Evolutionary conservation across 2,113 vertebrate genomes (phyloP).

Genomic region (Benitochromis conjunctus): DNA sequence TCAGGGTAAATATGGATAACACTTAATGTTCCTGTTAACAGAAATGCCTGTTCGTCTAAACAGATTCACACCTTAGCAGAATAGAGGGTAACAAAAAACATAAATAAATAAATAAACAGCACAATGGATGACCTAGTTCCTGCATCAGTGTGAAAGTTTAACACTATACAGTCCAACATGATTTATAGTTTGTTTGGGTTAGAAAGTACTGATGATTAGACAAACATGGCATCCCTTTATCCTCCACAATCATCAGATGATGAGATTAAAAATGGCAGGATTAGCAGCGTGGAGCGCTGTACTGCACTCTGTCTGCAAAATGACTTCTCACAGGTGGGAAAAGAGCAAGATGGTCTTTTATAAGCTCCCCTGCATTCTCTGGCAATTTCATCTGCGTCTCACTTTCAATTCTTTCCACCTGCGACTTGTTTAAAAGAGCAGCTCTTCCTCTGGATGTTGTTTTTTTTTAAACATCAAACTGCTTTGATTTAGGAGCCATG

Average conservation of each 20-base stretch:
- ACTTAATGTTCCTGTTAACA: neutral
- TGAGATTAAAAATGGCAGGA: neutral
- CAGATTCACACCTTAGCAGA: neutral
- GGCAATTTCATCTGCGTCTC: neutral
- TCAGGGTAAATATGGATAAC: neutral
- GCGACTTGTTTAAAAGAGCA: neutral
- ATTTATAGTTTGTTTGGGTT: neutral
- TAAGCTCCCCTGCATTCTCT: neutral
- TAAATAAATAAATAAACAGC: neutral
- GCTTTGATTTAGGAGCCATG: constrained; percentile 17
- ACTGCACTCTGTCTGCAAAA: neutral
- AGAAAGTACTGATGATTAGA: neutral
- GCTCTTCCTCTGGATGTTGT: neutral
- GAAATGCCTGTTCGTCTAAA: neutral
- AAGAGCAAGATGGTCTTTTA: neutral
- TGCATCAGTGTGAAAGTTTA: neutral
- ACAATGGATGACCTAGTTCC: neutral
- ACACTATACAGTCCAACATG: neutral
- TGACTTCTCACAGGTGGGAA: neutral
- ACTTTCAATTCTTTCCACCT: neutral
- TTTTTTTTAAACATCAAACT: constrained; percentile 15
- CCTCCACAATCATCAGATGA: neutral
- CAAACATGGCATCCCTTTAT: neutral
- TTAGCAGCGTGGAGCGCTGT: neutral
- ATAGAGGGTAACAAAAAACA: neutral